A percentile compares a stretch with the other conserved stretches of the same genome.
Conservation (phyloP, 2,888 invertebrate species). For the Onchidella celtica region DNA sequence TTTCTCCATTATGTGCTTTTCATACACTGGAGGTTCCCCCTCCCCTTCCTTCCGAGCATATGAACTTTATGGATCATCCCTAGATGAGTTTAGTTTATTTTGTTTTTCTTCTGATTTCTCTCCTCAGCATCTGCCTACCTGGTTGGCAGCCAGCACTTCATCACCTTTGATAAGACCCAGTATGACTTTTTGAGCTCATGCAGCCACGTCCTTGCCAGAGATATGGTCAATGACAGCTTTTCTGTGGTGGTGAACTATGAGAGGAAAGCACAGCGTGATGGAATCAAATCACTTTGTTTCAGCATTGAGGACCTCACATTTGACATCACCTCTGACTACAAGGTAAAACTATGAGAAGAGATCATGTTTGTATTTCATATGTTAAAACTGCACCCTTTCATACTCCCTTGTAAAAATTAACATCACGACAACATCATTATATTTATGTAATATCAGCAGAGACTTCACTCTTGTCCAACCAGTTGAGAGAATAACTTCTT, state of each 20-base stretch:
- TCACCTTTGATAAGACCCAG: conserved; percentile 92
- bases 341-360: conserved; percentile 53
- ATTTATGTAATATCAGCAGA: too few relatives aligned
- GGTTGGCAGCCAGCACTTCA: conserved; percentile 89
- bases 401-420: too few relatives aligned
- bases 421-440: too few relatives aligned
- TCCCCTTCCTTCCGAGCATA: too few relatives aligned
- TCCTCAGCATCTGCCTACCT: conserved; percentile 87
- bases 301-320: conserved; percentile 58
- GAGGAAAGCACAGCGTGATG: conserved; percentile 57
- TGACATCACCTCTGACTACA: conserved; percentile 66
- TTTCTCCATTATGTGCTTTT: too few relatives aligned
- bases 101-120: not conserved
- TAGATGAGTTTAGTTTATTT: too few relatives aligned
- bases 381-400: too few relatives aligned
- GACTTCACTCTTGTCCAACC: too few relatives aligned
- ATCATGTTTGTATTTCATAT: too few relatives aligned
- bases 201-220: conserved; percentile 90
- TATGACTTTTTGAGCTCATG: conserved; percentile 88
- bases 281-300: conserved; percentile 70
- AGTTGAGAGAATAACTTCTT: too few relatives aligned
- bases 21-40: too few relatives aligned
- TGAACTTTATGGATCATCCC: too few relatives aligned
- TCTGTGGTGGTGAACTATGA: conserved; percentile 88
- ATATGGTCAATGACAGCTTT: conserved; percentile 91